A percentile compares a stretch with the other conserved stretches of the same genome.
phyloP scores from a whole-genome alignment of 2,888 invertebrate genomes.

The Tuberolachnus salignus region DNA sequence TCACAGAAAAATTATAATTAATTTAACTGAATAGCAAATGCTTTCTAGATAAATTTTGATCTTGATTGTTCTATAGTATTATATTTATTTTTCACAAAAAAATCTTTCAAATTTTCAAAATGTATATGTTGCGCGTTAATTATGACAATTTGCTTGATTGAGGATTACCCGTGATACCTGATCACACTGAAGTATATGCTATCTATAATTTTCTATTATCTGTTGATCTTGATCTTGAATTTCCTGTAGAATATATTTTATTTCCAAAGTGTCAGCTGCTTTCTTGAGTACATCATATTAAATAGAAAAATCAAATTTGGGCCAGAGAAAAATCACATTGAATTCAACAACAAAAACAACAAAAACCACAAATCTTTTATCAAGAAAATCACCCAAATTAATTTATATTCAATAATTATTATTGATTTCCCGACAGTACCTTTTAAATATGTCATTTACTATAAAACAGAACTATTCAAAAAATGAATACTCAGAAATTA shows the following conservation, averaged over 20 bases:
- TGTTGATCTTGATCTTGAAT: neutral
- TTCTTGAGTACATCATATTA: slow-evolving; percentile 4
- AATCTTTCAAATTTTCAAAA: no score
- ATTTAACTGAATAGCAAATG: neutral
- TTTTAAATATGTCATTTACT: slow-evolving; percentile 4
- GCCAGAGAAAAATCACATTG: neutral
- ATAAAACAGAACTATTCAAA: slow-evolving; percentile 27
- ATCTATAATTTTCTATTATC: no score
- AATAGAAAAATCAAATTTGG: neutral
- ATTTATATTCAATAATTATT: neutral
- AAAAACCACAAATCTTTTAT: slow-evolving; percentile 16
- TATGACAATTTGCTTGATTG: no score
- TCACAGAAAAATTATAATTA: neutral
- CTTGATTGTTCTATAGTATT: no score
- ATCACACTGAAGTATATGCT: no score
- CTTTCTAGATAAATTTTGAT: neutral
- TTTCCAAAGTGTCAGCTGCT: neutral
- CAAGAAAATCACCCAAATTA: slow-evolving; percentile 24
- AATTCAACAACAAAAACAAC: slow-evolving; percentile 44
- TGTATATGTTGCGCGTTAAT: no score
- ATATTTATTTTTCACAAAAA: no score
- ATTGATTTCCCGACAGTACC: slow-evolving; percentile 38
- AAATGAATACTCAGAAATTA: slow-evolving; percentile 12
- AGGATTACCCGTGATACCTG: no score
- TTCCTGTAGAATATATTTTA: neutral